Evolutionary conservation across 2,113 vertebrate genomes (phyloP), one percentile per base, ranked within the genome.

Genomic region (Clupea harengus): DNA sequence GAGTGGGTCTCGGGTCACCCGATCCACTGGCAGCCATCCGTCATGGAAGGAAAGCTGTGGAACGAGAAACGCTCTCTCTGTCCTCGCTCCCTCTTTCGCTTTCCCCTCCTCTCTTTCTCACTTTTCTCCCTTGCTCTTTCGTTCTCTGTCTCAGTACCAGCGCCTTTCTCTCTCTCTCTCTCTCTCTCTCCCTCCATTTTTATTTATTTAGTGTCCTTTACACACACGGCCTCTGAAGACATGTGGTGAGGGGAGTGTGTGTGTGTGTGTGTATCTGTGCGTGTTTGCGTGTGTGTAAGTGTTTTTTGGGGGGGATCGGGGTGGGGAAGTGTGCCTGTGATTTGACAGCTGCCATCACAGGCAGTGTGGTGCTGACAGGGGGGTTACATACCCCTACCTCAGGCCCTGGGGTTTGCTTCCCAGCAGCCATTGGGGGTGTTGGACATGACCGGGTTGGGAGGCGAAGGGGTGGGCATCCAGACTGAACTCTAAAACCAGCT

Each of bases 121-220:
- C 18, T n/a, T 7, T 9, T 64, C 60, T 22, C 22, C 11, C 9
- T 64, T 0, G 13, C 64, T 72, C n/a, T 72, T 28, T 72, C 64
- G 7, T 28, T 72, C 64, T 72, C 64, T 28, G 64, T 2, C 64
- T 72, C 25, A 6, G 11, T 72, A 25, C 10, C 9, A 54, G 52
- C 3, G 3, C 3, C 25, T 64, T 20, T 64, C 57, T 64, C 22
- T 64, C 18, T 22, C 18, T 22, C 57, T n/a, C 57, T 64, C 57
- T 39, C 39, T 39, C 39, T 39, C 39, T 15, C 7, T 72, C 64
- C 25, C 10, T 72, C 64, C n/a, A 8, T 32, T 25, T 72, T 32
- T 92, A 94, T 94, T 95, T 94, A 95, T 94, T 94, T 89, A 94
- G 88, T 89, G 89, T 87, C 82, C 87, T 94, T 91, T 85, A 89